These are phyloP conservation scores for Sogatella furcifera DNA, from an alignment of 1,140 invertebrate species.

Conservation along the genomic window DNA sequence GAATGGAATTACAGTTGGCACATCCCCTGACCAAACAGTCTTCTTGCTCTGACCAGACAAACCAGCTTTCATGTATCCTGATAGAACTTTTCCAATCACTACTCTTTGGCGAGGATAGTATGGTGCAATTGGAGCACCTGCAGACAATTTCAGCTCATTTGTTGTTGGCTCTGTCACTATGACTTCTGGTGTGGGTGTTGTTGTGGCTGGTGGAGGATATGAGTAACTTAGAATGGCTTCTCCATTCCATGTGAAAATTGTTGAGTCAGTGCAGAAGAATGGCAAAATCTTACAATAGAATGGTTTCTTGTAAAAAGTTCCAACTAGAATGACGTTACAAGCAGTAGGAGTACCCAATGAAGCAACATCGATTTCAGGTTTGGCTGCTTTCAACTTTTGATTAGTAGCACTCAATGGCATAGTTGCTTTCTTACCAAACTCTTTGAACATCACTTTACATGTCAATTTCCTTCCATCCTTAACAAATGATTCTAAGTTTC, in stretches of 20 bases:
- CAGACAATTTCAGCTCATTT: neutral
- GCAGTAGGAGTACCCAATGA: neutral
- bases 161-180: neutral
- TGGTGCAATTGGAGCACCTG: neutral
- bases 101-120: no score
- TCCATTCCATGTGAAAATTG: constrained; percentile 14
- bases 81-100: constrained; percentile 12
- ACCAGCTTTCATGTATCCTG: constrained; percentile 8
- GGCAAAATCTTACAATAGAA: constrained; percentile 17
- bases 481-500: neutral
- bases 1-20: constrained; percentile 10
- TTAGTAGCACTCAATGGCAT: neutral
- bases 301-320: constrained; percentile 11
- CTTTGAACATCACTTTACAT: constrained; percentile 6
- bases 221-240: constrained; percentile 10
- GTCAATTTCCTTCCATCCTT: neutral
- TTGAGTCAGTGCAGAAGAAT: constrained; percentile 13
- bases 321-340: constrained; percentile 13
- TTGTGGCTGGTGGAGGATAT: constrained; percentile 2
- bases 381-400: neutral
- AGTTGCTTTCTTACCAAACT: neutral
- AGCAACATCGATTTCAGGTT: neutral
- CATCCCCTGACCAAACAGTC: constrained; percentile 14
- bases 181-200: neutral
- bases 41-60: neutral